A percentile compares a stretch with the other conserved stretches of the same genome.
phyloP scores from a whole-genome alignment of 2,888 invertebrate species.

The Machimus rusticus region DNA sequence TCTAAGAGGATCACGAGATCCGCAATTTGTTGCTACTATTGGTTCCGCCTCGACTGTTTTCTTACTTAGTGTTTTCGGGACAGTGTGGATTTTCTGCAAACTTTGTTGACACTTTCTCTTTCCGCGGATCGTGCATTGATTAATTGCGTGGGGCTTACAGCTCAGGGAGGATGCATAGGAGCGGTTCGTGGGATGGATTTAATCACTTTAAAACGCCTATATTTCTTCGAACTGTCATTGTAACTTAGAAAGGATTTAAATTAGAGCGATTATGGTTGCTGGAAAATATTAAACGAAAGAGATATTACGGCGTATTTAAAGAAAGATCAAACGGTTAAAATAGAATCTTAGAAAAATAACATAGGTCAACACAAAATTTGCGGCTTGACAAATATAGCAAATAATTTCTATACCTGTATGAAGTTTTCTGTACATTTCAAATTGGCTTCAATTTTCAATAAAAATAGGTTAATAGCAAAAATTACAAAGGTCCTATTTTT shows the following conservation, averaged over 20 bases:
- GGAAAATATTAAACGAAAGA: too few relatives aligned
- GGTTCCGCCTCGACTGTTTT: neutral
- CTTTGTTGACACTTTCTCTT: slow-evolving; percentile 17
- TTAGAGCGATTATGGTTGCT: neutral
- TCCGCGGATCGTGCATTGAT: neutral
- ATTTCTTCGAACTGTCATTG: neutral
- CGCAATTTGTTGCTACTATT: slow-evolving; percentile 21
- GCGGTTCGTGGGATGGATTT: neutral
- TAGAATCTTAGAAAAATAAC: too few relatives aligned
- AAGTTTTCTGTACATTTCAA: too few relatives aligned
- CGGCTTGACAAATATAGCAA: too few relatives aligned
- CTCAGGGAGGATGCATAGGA: neutral
- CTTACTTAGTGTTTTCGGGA: neutral
- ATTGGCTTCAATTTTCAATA: too few relatives aligned
- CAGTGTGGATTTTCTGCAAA: neutral
- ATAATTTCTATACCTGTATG: too few relatives aligned
- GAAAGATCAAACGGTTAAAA: too few relatives aligned
- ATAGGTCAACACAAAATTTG: too few relatives aligned
- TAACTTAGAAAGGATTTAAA: neutral
- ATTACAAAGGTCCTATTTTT: too few relatives aligned
- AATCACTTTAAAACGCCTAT: neutral
- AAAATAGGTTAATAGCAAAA: too few relatives aligned
- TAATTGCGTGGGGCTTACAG: neutral
- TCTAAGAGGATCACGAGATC: slow-evolving; percentile 21
- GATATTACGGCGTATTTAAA: too few relatives aligned